phyloP scores from a whole-genome alignment of 92 coral and sea anemone species.

The Muricea muricata region DNA sequence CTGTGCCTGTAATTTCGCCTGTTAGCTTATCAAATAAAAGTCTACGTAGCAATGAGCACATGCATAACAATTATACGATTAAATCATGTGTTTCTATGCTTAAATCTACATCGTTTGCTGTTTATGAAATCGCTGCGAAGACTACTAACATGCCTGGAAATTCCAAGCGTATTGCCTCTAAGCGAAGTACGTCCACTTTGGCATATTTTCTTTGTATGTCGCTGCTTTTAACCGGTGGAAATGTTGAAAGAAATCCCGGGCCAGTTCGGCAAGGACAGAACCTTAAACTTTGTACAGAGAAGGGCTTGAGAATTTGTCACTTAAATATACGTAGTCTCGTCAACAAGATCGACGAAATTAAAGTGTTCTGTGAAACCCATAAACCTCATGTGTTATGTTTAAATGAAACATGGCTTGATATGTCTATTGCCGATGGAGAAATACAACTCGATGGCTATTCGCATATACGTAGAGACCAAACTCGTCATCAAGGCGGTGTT shows the following conservation, averaged over 20 bases:
- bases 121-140: background rate
- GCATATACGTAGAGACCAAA: conserved; percentile 48
- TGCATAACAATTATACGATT: background rate
- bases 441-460: conserved; percentile 45
- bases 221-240: conserved; percentile 28
- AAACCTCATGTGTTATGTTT: conserved; percentile 47
- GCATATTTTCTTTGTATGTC: conserved; percentile 42
- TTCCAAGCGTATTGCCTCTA: conserved; percentile 30
- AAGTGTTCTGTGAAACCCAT: conserved; percentile 52
- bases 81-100: background rate
- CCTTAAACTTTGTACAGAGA: background rate
- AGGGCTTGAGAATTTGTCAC: conserved; percentile 32
- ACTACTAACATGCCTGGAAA: background rate
- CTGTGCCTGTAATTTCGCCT: background rate
- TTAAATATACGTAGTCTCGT: conserved; percentile 52
- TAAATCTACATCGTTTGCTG: background rate
- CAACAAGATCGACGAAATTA: conserved; percentile 54
- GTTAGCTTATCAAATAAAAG: background rate
- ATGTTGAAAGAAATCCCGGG: conserved; percentile 36
- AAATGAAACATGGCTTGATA: conserved; percentile 58
- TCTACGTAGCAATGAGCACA: background rate
- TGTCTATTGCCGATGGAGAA: conserved; percentile 48
- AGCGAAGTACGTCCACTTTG: conserved; percentile 24
- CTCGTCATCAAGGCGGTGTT: conserved; percentile 52
- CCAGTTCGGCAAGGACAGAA: background rate